Evolutionary conservation across 2,113 vertebrate genomes (phyloP), one percentile per base, ranked within the genome.

Genomic region (Sitta europaea): DNA sequence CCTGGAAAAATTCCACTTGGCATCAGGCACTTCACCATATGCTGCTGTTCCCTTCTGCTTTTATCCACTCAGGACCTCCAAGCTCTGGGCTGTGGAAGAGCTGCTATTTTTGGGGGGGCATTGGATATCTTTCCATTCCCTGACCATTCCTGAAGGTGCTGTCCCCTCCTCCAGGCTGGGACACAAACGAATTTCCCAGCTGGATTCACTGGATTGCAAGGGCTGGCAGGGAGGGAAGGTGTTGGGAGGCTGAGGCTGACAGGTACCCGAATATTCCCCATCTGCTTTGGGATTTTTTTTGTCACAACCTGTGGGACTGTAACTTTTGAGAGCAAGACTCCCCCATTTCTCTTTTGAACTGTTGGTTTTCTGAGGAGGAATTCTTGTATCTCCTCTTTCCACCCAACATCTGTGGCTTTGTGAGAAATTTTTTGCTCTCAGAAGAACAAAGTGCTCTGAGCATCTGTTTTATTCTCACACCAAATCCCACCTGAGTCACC

Each of bases 1-100:
- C 42, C 88, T 93, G 93, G 88, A 93, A 90, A 87, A 95, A 93
- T 80, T 94, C 74, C 73, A 82, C 74, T 94, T 96, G 90, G 96
- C 87, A 88, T 62, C 88, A 67, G 88, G 76, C 54, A 90, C 58
- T 87, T 87, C 79, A 51, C 94, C 93, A 77, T 85, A 85, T 87
- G 83, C 72, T 89, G 75, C 79, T 71, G 53, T 47, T 92, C 88
- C 86, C 85, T 83, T n/a, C 92, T 92, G 89, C 86, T 91, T 70
- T 91, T 80, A 93, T 87, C 88, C 29, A 17, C 61, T 65, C n/a
- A 21, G 78, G 35, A 79, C 62, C 80, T 96, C 83, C 93, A 57
- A 8, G 62, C 71, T 17, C 88, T 42, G n/a, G 22, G 45, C 84
- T 92, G 62, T 79, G 88, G 82, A 84, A 93, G 21, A 82, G 59